Percentiles rank a stretch among this genome's conserved stretches.
phyloP scores from a whole-genome alignment of 2,113 vertebrate genomes.

The Craseonycteris thonglongyai region DNA sequence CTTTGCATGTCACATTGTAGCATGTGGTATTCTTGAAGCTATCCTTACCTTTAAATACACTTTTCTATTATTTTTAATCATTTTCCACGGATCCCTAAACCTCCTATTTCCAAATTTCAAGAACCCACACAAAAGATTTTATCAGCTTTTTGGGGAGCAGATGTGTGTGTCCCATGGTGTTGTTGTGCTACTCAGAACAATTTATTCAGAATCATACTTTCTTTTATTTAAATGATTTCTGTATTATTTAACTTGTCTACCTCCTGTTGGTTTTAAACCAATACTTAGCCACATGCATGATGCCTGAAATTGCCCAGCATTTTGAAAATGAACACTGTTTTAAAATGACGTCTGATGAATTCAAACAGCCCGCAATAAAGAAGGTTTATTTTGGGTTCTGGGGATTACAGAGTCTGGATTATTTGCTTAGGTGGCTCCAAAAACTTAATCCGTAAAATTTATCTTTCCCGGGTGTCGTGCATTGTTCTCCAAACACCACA shows the following conservation, averaged over 20 bases:
- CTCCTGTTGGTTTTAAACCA: background rate
- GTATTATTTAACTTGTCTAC: background rate
- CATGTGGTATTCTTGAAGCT: background rate
- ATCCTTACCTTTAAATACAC: background rate
- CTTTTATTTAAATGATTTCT: too few species aligned
- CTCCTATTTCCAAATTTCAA: background rate
- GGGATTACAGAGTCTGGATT: background rate
- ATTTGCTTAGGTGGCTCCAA: background rate
- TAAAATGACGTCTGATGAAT: background rate
- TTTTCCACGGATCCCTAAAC: background rate
- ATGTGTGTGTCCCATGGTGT: background rate
- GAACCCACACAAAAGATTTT: background rate
- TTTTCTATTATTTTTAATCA: background rate
- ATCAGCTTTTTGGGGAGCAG: background rate
- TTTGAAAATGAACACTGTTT: background rate
- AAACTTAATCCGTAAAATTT: background rate
- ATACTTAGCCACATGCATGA: background rate
- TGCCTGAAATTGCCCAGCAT: background rate
- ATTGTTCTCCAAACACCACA: background rate
- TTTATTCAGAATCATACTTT: background rate
- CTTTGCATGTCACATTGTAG: background rate
- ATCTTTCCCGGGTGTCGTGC: background rate
- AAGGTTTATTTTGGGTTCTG: background rate
- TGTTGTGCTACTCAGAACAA: background rate
- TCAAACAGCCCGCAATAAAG: background rate